Evolutionary conservation across 2,113 vertebrate species (phyloP).

Genomic region (Bubo scandiacus): DNA sequence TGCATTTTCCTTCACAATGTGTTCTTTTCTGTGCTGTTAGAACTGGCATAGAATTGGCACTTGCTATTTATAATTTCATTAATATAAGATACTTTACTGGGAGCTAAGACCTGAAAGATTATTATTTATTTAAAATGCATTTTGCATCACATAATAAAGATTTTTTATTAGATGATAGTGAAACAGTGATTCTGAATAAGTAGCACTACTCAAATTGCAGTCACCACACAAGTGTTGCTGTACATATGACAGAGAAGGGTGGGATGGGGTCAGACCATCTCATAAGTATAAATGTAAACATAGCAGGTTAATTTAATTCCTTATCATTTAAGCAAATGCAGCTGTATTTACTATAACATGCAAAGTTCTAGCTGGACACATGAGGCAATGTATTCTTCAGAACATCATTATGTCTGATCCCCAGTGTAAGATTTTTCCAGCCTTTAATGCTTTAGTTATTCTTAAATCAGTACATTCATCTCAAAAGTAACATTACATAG

Average conservation of each 20-base stretch:
- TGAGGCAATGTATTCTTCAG: neutral
- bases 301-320: neutral
- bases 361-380: neutral
- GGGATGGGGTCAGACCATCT: neutral
- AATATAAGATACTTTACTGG: neutral
- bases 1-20: neutral
- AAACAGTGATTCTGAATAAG: neutral
- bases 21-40: slow-evolving; percentile 2
- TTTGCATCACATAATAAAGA: neutral
- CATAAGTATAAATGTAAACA: neutral
- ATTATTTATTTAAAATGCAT: neutral
- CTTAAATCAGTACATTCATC: neutral
- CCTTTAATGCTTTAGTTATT: neutral
- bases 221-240: neutral
- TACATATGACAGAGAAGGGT: neutral
- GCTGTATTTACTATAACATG: neutral
- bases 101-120: neutral
- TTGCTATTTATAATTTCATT: neutral
- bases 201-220: neutral
- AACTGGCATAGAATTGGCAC: neutral
- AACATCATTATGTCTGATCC: neutral
- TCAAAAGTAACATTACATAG: neutral
- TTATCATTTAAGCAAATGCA: neutral
- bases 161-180: neutral
- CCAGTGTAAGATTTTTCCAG: neutral